Evolutionary conservation across 1,140 invertebrate species (phyloP), one percentile per base, ranked within the genome.

Genomic region (Drosophila ananassae): DNA sequence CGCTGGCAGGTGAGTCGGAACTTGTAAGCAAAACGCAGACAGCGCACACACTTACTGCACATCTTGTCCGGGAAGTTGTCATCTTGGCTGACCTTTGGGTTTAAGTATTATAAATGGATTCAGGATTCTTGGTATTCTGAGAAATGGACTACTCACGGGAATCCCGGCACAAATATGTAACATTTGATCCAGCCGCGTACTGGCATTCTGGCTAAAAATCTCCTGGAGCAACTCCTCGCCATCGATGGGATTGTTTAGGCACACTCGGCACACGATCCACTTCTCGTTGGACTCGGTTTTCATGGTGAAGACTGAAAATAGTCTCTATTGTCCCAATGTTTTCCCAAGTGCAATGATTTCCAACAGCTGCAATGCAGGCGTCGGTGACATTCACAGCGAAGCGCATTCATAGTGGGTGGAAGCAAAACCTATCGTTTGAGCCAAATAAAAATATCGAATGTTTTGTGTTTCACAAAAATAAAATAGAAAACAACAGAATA

Each of bases 251-350:
- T 76, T 83, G 21, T 51, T 82, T 0, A 94, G 77, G 87, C 93
- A 94, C 47, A 94, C 93, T 52, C 93, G 91, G 69, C 93, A 94
- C 24, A 93, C 93, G 90, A 93, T 93, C 93, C 93, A 94, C 91
- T 93, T 92, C 69, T 94, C 76, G 52, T 74, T 79, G 32, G 73
- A 48, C 32, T 83, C 83, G 2, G 79, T 82, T 69, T 72, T 85
- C 82, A 85, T 85, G 25, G 51, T 30, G 28, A 69, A 47, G 17
- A 4, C 44, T 47, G 7, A 21, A 9, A 10, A 21, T 7, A 3
- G 22, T 4, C 17, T 10, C 24, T 47, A 10, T 3, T 22, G 9
- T 24, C 44, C 8, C 17, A 21, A 47, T 47, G 21, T 17, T 47
- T 47, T 47, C 44, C 44, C 44, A 52, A 3, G 13, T 53, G 13